Evolutionary conservation across 2,113 vertebrate species (phyloP).

Genomic region (Syngnathus typhle): DNA sequence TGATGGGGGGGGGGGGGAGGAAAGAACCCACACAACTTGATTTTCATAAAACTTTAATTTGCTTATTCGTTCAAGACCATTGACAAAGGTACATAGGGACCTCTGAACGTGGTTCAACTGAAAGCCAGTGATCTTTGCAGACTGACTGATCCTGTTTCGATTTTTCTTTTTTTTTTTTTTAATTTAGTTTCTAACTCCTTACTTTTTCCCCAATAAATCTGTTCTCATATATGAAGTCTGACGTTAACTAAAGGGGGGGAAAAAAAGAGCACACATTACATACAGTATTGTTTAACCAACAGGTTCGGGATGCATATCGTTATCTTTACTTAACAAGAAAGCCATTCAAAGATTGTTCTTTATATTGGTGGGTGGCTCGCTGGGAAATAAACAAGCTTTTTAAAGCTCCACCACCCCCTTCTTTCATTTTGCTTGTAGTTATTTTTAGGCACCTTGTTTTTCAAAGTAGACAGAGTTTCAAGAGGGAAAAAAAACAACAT

Average conservation of each 20-base stretch:
- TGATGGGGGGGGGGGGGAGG: too few relatives aligned
- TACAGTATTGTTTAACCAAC: conserved; percentile 73
- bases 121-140: conserved; percentile 61
- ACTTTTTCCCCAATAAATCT: conserved; percentile 36
- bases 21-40: not conserved
- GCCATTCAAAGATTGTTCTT: conserved; percentile 66
- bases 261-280: conserved; percentile 71
- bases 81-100: conserved; percentile 76
- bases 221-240: conserved; percentile 56
- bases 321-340: conserved; percentile 69
- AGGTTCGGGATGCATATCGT: conserved; percentile 70
- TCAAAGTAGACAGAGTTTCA: conserved; percentile 68
- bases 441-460: conserved; percentile 72
- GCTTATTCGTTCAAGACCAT: conserved; percentile 79
- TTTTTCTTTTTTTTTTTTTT: conserved; percentile 23
- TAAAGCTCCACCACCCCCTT: not conserved
- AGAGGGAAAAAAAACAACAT: conserved; percentile 42
- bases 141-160: conserved; percentile 42
- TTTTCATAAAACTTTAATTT: conserved; percentile 80
- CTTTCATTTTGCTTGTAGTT: conserved; percentile 53
- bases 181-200: conserved; percentile 37
- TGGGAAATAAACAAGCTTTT: conserved; percentile 52
- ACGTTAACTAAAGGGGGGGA: conserved; percentile 60
- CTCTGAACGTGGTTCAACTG: conserved; percentile 56
- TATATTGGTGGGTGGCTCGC: conserved; percentile 61